Conservation (phyloP, 2,888 invertebrate genomes). For the Orchestes rusci region DNA sequence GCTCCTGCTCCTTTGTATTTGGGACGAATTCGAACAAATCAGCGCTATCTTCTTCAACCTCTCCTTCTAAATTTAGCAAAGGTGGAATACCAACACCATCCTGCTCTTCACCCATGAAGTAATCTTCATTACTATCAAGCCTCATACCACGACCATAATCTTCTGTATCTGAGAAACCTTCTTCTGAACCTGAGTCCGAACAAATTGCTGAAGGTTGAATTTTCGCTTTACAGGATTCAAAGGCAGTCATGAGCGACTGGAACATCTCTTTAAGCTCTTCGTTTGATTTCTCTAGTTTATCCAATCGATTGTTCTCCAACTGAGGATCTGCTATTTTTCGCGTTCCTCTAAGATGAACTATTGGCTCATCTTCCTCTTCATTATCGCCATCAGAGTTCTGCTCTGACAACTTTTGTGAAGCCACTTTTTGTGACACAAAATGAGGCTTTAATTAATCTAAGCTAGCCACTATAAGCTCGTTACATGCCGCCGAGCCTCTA, state of each 20-base stretch:
- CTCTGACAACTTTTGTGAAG: slow-evolving; percentile 9
- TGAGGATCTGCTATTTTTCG: not conserved
- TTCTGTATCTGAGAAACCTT: no score
- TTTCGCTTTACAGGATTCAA: slow-evolving; percentile 1
- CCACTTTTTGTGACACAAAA: slow-evolving; percentile 20
- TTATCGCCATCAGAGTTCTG: not conserved
- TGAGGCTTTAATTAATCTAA: slow-evolving; percentile 24
- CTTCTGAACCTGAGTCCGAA: no score
- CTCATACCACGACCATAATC: no score
- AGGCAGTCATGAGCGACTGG: slow-evolving; percentile 7
- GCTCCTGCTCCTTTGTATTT: slow-evolving; percentile 12
- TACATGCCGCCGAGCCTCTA: slow-evolving; percentile 24
- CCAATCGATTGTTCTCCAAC: slow-evolving; percentile 4
- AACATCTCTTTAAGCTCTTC: slow-evolving; percentile 11
- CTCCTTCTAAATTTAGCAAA: not conserved
- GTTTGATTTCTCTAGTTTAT: slow-evolving; percentile 13
- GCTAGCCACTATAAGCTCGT: slow-evolving; percentile 22
- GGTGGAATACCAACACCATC: not conserved
- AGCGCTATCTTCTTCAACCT: slow-evolving; percentile 2
- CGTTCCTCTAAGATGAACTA: not conserved
- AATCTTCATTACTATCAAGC: no score
- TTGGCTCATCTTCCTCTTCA: slow-evolving; percentile 2
- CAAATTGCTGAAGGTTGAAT: not conserved
- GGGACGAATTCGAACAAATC: slow-evolving; percentile 11
- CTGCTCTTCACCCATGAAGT: not conserved